These are phyloP conservation scores for Spatulosminthurus flaviceps DNA, from an alignment of 2,888 invertebrate species.

Conservation along the genomic window DNA sequence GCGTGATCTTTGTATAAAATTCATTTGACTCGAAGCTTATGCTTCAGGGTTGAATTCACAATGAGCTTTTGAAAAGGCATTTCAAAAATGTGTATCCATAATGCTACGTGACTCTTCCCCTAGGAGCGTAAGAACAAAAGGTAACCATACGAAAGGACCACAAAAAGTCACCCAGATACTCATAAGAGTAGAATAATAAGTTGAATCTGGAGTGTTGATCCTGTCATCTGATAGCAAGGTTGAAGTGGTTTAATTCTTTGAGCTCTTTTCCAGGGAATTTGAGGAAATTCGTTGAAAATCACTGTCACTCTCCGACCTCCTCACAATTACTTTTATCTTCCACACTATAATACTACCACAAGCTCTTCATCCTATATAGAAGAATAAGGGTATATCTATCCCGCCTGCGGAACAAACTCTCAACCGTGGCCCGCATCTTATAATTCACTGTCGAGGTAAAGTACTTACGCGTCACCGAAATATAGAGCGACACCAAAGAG, in stretches of 20 bases:
- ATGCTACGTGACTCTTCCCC: no score
- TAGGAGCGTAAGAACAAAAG: no score
- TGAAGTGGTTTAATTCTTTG: not conserved
- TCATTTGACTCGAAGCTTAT: no score
- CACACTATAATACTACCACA: not conserved
- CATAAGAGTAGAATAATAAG: not conserved
- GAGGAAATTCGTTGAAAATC: not conserved
- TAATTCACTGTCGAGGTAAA: not conserved
- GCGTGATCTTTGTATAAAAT: no score
- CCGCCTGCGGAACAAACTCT: not conserved
- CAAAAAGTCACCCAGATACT: no score
- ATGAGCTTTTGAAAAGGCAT: no score
- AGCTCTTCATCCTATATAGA: not conserved
- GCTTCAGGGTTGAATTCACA: no score
- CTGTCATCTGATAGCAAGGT: no score
- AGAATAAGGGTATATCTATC: no score
- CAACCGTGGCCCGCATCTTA: constrained; percentile 3
- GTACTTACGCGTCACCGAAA: not conserved
- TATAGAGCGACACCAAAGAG: constrained; percentile 2
- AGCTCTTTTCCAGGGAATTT: not conserved
- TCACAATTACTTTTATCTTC: not conserved
- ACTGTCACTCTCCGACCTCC: not conserved
- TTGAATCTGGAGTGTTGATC: no score
- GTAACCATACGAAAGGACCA: no score
- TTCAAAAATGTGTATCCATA: no score